Percentiles rank a stretch among this genome's conserved stretches.
These are phyloP conservation scores for Lithophane ornitopus DNA, from an alignment of 2,888 invertebrate genomes.

Conservation along the genomic window DNA sequence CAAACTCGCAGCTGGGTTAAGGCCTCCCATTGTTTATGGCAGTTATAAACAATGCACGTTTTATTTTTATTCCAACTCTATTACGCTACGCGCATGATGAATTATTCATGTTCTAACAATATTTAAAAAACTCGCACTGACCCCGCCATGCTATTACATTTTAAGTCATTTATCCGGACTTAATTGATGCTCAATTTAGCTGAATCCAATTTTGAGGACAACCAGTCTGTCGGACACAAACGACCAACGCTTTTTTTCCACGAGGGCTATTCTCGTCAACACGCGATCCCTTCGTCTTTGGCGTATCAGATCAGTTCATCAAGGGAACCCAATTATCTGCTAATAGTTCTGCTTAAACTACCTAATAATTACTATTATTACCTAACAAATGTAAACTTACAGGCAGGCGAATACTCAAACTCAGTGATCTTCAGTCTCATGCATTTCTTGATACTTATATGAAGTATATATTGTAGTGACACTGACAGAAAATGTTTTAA, in stretches of 20 bases:
- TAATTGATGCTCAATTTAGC: constrained; percentile 61
- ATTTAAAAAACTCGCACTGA: constrained; percentile 7
- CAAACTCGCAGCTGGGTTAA: constrained; percentile 25
- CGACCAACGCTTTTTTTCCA: constrained; percentile 43
- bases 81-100: constrained; percentile 12
- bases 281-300: constrained; percentile 68
- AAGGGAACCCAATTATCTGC: constrained; percentile 24
- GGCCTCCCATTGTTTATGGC: constrained; percentile 26
- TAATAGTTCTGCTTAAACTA: constrained; percentile 18
- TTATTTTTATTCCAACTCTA: constrained; percentile 31
- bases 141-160: constrained; percentile 21
- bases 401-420: background rate
- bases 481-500: background rate
- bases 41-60: constrained; percentile 16
- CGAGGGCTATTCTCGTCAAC: constrained; percentile 64
- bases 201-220: constrained; percentile 55
- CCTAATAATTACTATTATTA: background rate
- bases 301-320: constrained; percentile 52
- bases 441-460: background rate
- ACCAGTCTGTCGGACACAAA: constrained; percentile 53
- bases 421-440: too few relatives aligned
- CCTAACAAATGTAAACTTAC: background rate
- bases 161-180: constrained; percentile 34
- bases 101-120: constrained; percentile 21
- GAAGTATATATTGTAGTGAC: background rate